Evolutionary conservation across 2,797 vertebrate genomes (phyloP).

Genomic region (Hypotaenidia philippensis): DNA sequence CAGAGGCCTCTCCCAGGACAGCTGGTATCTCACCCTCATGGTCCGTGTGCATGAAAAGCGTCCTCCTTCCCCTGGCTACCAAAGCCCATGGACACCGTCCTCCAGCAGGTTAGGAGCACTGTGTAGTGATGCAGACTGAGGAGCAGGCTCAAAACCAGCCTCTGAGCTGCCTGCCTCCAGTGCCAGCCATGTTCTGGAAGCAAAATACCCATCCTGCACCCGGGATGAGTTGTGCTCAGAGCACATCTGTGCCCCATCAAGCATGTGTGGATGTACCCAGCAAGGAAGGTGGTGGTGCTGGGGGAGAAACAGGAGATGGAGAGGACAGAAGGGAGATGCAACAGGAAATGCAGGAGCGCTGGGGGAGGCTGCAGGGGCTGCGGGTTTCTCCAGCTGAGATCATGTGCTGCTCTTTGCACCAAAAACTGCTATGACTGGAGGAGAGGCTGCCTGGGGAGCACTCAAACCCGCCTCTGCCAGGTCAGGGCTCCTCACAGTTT

Average conservation of each 20-base stretch:
- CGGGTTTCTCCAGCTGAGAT: rapidly evolving
- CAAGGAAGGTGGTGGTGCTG: not conserved
- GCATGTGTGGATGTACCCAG: rapidly evolving
- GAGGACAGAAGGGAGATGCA: not conserved
- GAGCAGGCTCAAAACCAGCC: not conserved
- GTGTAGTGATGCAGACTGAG: not conserved
- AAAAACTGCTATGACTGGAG: not conserved
- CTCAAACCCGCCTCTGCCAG: not conserved
- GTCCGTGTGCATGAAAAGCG: rapidly evolving
- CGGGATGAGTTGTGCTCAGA: not conserved
- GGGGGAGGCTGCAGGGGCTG: not conserved
- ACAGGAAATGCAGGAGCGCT: rapidly evolving
- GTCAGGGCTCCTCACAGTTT: constrained; percentile 57
- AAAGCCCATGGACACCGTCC: not conserved
- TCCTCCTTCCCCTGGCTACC: not conserved
- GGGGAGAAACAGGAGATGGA: not conserved
- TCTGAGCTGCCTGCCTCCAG: not conserved
- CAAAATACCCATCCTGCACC: not conserved
- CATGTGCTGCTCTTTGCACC: not conserved
- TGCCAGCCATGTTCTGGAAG: rapidly evolving
- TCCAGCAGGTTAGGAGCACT: not conserved
- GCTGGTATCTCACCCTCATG: rapidly evolving
- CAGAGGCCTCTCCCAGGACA: not conserved
- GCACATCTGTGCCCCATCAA: rapidly evolving
- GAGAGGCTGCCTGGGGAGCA: not conserved